Evolutionary conservation across 2,888 invertebrate species (phyloP).

Genomic region (Suillia variegata): DNA sequence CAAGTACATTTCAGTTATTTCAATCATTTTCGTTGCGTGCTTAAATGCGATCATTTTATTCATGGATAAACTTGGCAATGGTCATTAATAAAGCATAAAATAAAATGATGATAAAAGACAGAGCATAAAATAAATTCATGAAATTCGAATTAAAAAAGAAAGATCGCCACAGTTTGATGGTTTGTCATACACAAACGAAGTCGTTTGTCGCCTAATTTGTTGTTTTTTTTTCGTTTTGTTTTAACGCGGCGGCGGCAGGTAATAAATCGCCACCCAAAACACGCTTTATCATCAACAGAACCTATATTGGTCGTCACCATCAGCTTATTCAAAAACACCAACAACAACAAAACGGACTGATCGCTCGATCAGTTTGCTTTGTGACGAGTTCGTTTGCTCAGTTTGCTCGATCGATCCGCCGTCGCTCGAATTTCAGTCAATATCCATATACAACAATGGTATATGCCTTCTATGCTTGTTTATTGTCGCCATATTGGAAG

Average conservation of each 20-base stretch:
- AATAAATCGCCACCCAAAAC: conserved; percentile 24
- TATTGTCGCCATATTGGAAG: too few species aligned
- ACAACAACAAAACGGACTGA: not conserved
- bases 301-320: not conserved
- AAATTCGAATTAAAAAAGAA: not conserved
- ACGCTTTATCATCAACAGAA: not conserved
- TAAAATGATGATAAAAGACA: conserved; percentile 43
- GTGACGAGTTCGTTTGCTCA: not conserved
- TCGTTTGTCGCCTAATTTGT: conserved; percentile 16
- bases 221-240: not conserved
- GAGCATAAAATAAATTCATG: not conserved
- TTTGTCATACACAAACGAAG: conserved; percentile 16
- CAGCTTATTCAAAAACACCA: too few species aligned
- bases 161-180: too few species aligned
- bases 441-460: conserved; percentile 7
- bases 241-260: not conserved
- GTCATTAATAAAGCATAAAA: conserved; percentile 50
- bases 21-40: too few species aligned
- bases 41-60: too few species aligned
- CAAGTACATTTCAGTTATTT: too few species aligned
- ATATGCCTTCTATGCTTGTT: conserved; percentile 3
- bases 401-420: not conserved
- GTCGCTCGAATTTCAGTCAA: conserved; percentile 17
- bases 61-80: too few species aligned
- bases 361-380: not conserved